Conservation (phyloP, 2,888 invertebrate species). For the Troides oblongomaculatus region DNA sequence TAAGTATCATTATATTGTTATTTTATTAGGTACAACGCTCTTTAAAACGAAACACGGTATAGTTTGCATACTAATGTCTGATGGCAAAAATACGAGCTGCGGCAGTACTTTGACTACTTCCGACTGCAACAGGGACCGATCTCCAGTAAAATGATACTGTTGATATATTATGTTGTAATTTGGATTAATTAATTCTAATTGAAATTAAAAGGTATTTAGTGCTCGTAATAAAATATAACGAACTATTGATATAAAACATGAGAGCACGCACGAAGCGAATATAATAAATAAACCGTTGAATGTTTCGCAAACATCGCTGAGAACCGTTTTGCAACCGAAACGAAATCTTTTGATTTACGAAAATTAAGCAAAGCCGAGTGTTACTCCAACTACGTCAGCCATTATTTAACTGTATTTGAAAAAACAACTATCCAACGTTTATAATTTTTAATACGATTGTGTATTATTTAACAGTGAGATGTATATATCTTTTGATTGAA, state of each 20-base stretch:
- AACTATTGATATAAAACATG: slow-evolving; percentile 1
- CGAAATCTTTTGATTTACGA: slow-evolving; percentile 26
- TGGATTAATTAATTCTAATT: no score
- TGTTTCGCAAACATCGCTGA: slow-evolving; percentile 23
- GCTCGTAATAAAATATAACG: background rate
- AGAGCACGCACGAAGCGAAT: slow-evolving; percentile 23
- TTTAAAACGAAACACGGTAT: no score
- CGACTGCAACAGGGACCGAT: no score
- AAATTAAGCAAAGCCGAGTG: slow-evolving; percentile 19
- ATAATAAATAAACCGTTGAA: slow-evolving; percentile 20
- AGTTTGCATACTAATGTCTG: no score
- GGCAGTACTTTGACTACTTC: no score
- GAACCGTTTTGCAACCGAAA: slow-evolving; percentile 23
- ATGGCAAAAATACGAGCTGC: no score
- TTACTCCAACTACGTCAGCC: background rate
- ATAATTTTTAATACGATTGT: background rate
- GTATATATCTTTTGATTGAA: no score
- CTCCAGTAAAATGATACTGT: no score
- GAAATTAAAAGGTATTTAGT: background rate
- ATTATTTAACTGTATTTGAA: slow-evolving; percentile 4
- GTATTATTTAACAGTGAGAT: background rate
- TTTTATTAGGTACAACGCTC: no score
- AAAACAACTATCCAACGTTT: background rate
- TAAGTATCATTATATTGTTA: no score
- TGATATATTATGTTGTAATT: no score